Base-by-base conservation (phyloP, 2,888 invertebrate genomes). In the Capitulum mitella region DNA sequence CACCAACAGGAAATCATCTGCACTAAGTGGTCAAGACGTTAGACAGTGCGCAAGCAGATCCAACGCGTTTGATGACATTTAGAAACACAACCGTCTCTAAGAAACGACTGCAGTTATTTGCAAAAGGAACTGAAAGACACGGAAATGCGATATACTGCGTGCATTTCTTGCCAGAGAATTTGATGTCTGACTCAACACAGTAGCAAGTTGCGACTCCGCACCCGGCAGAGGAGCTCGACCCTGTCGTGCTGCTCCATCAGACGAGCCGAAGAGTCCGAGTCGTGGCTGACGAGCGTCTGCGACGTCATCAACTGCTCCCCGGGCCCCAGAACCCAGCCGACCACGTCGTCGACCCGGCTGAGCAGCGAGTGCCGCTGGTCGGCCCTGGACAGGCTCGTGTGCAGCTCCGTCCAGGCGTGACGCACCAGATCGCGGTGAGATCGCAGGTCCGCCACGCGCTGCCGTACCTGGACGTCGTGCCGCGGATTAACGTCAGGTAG, bases 291-390 rank as follows among this genome's bases (percentile, higher is more conserved):
- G 83, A 91, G 90, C 81, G 89, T 89, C 83, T 91, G 90, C 0
- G 90, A 89, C 82, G 91, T 90, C 77, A 93, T 86, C 86, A 92
- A 88, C 82, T 89, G 89, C 85, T 93, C 93, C 2, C 92, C 93
- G 78, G 91, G 90, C 54, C 91, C 92, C 78, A 92, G 85, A 79
- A 93, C 91, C 93, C 93, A 93, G 83, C 91, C 91, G 34, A 91
- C 91, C 54, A 93, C 92, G 85, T 90, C 88, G n/a, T 89, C 88
- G 80, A 91, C 89, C 54, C 90, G 90, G 83, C 89, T 89, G 83
- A 90, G 90, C 61, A 91, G 85, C 54, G 87, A 86, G 79, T 87
- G 86, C 81, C 91, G 87, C 83, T 90, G 90, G 82, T 84, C 79
- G 22, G 79, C 80, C 70, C 80, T 80, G 14, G 22, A 19, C 70